phyloP scores from a whole-genome alignment of 2,888 invertebrate species.

The Cataglyphis rosenhaueri region DNA sequence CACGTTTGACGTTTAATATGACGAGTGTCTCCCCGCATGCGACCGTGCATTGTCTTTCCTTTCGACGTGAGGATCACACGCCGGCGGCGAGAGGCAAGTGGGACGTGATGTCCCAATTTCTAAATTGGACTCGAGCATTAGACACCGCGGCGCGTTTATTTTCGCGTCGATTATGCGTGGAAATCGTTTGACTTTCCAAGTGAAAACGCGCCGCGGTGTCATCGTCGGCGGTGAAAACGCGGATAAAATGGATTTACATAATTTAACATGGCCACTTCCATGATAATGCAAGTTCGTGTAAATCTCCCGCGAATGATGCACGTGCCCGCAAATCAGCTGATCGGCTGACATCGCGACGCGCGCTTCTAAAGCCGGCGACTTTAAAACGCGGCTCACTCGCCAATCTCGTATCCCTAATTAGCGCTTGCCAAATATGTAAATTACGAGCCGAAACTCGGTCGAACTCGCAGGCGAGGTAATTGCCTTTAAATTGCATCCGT shows the following conservation, averaged over 20 bases:
- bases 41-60: conserved; percentile 7
- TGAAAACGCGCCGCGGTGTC: conserved; percentile 66
- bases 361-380: not conserved
- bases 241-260: conserved; percentile 72
- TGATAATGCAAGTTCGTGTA: conserved; percentile 22
- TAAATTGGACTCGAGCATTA: conserved; percentile 57
- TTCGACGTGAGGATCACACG: not conserved
- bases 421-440: conserved; percentile 44
- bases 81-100: conserved; percentile 40
- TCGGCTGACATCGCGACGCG: not conserved
- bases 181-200: conserved; percentile 73
- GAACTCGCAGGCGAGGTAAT: conserved; percentile 7
- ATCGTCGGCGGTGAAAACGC: conserved; percentile 66
- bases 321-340: not conserved
- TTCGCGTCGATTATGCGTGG: conserved; percentile 61
- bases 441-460: conserved; percentile 21
- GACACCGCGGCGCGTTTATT: conserved; percentile 58
- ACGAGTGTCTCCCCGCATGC: not conserved
- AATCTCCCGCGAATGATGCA: conserved; percentile 26
- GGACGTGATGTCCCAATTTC: conserved; percentile 61
- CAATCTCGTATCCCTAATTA: conserved; percentile 44
- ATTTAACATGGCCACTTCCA: conserved; percentile 55
- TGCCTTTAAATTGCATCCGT: conserved; percentile 16
- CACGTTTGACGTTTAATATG: not conserved
- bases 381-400: not conserved